A percentile compares a stretch with the other conserved stretches of the same genome.
Conservation (phyloP, 2,888 invertebrate genomes). For the Lacanobia wlatinum region DNA sequence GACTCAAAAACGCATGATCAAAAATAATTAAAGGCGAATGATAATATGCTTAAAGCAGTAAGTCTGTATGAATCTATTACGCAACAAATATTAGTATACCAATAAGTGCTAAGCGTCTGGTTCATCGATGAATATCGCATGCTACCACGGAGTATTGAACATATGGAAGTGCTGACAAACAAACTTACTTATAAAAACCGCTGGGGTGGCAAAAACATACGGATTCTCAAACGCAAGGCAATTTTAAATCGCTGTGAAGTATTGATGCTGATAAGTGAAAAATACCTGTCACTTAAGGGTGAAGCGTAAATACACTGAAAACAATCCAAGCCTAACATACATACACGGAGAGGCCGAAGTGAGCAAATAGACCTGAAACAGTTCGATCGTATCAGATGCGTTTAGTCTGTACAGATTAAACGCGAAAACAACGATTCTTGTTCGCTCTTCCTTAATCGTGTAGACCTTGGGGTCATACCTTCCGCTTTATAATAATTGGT, state of each 20-base stretch:
- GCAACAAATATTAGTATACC: slow-evolving; percentile 7
- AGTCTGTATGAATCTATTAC: slow-evolving; percentile 6
- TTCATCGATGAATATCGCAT: slow-evolving; percentile 46
- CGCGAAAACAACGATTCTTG: too few species aligned
- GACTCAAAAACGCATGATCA: slow-evolving; percentile 27
- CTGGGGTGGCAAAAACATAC: not conserved
- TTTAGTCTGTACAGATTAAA: too few species aligned
- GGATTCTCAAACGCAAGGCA: slow-evolving; percentile 20
- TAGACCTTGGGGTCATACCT: too few species aligned
- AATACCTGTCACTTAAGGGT: not conserved
- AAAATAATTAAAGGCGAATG: slow-evolving; percentile 13
- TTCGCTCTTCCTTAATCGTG: too few species aligned
- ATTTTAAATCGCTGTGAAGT: not conserved
- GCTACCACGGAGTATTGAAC: slow-evolving; percentile 42
- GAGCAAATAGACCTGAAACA: too few species aligned
- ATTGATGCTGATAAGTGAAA: not conserved
- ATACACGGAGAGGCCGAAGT: too few species aligned
- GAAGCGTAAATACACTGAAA: not conserved
- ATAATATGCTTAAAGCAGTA: slow-evolving; percentile 24
- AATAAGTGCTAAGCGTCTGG: slow-evolving; percentile 16
- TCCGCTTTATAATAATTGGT: too few species aligned
- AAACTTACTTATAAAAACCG: not conserved
- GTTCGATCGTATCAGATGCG: too few species aligned
- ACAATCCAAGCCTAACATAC: too few species aligned
- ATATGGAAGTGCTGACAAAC: slow-evolving; percentile 28